Conservation (phyloP, 2,113 vertebrate species). For the Ammospiza caudacuta region DNA sequence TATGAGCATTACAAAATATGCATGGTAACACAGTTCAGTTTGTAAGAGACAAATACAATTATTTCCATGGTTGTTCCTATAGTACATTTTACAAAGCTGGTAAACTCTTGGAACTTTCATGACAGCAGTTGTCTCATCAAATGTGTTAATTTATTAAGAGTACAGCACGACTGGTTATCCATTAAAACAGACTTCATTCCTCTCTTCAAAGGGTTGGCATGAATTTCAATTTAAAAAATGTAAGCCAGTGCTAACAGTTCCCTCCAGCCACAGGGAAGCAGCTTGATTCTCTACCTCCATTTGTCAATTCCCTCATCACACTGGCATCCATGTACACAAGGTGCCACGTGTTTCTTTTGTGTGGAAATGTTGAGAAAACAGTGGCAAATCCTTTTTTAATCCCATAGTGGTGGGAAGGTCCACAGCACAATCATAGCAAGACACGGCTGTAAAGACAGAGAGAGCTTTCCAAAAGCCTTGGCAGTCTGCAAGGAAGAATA, state of each 20-base stretch:
- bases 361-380: background rate
- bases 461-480: background rate
- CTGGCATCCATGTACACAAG: background rate
- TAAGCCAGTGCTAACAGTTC: background rate
- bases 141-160: background rate
- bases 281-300: background rate
- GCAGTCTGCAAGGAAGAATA: background rate
- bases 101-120: background rate
- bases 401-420: background rate
- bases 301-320: background rate
- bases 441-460: background rate
- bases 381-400: background rate
- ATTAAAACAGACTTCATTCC: background rate
- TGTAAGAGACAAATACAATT: background rate
- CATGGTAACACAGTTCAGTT: background rate
- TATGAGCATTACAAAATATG: slow-evolving; percentile 18
- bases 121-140: background rate
- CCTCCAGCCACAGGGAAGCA: background rate
- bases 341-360: background rate
- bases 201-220: background rate
- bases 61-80: background rate
- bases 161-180: background rate
- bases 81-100: background rate
- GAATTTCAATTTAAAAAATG: background rate
- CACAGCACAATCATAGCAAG: background rate